Conservation (phyloP, 2,888 invertebrate species). For the Acleris sparsana region DNA sequence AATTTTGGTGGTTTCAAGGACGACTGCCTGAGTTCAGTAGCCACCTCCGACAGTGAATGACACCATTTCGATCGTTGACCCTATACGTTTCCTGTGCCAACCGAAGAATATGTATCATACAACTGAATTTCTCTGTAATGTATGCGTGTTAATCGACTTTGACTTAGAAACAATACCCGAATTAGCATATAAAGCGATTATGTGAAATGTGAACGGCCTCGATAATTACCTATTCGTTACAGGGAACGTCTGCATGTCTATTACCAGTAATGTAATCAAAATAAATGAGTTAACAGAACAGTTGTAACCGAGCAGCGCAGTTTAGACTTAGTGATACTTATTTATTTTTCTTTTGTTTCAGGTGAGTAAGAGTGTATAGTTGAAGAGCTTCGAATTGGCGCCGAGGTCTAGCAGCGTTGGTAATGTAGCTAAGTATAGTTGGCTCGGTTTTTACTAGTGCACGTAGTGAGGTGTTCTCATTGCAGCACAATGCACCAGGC, state of each 20-base stretch:
- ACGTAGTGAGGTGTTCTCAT: conserved; percentile 77
- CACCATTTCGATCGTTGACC: conserved; percentile 80
- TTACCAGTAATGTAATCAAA: conserved; percentile 15
- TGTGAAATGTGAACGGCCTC: conserved; percentile 56
- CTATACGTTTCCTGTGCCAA: conserved; percentile 71
- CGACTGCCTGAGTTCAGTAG: conserved; percentile 77
- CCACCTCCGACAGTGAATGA: conserved; percentile 77
- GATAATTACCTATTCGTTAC: conserved; percentile 41
- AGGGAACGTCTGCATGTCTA: conserved; percentile 37
- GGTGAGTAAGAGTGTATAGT: conserved; percentile 60
- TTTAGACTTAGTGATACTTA: not conserved
- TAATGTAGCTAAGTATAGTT: conserved; percentile 56
- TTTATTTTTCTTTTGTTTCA: conserved; percentile 59
- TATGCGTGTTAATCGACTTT: conserved; percentile 67
- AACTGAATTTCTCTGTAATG: conserved; percentile 61
- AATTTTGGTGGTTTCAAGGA: conserved; percentile 77
- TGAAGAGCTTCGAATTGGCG: conserved; percentile 11
- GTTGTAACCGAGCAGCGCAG: not conserved
- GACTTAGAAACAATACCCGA: conserved; percentile 68
- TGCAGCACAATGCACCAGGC: conserved; percentile 83
- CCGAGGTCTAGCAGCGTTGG: conserved; percentile 50
- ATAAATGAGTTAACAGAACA: conserved; percentile 10
- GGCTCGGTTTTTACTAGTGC: conserved; percentile 69
- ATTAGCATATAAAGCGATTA: conserved; percentile 69
- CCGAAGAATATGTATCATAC: conserved; percentile 62